Conservation (phyloP, 2,888 invertebrate species). For the Incurvaria masculella region DNA sequence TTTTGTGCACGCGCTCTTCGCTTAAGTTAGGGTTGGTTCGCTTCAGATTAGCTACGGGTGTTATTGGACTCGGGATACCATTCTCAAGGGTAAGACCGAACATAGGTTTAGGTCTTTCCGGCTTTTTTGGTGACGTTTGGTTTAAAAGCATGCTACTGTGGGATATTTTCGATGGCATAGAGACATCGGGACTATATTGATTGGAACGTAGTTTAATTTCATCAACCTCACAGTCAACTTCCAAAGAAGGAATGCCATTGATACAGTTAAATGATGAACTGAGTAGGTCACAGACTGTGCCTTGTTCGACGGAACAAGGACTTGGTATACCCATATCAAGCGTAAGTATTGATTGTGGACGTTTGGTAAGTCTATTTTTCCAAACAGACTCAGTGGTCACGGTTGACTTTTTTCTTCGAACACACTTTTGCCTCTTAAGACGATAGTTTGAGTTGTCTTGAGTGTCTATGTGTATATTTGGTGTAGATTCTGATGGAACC, state of each 20-base stretch:
- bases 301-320: conserved; percentile 33
- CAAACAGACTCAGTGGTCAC: conserved; percentile 39
- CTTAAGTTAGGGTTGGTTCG: conserved; percentile 41
- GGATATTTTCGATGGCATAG: conserved; percentile 35
- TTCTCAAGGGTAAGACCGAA: conserved; percentile 47
- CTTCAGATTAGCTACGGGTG: conserved; percentile 40
- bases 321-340: conserved; percentile 47
- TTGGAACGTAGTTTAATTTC: conserved; percentile 10
- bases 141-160: conserved; percentile 41
- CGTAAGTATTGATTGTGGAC: conserved; percentile 32
- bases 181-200: conserved; percentile 20
- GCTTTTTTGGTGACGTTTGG: conserved; percentile 24
- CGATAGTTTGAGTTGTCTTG: conserved; percentile 31
- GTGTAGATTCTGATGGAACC: conserved; percentile 37
- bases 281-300: conserved; percentile 33
- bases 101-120: conserved; percentile 33
- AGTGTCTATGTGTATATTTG: conserved; percentile 31
- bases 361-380: conserved; percentile 25
- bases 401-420: conserved; percentile 51
- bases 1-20: conserved; percentile 45
- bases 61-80: conserved; percentile 53
- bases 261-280: conserved; percentile 28
- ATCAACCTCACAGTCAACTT: conserved; percentile 2
- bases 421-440: conserved; percentile 56
- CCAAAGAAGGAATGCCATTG: conserved; percentile 19